A percentile compares a stretch with the other conserved stretches of the same genome.
phyloP scores from a whole-genome alignment of 2,113 vertebrate species.

The Pluvianellus socialis region DNA sequence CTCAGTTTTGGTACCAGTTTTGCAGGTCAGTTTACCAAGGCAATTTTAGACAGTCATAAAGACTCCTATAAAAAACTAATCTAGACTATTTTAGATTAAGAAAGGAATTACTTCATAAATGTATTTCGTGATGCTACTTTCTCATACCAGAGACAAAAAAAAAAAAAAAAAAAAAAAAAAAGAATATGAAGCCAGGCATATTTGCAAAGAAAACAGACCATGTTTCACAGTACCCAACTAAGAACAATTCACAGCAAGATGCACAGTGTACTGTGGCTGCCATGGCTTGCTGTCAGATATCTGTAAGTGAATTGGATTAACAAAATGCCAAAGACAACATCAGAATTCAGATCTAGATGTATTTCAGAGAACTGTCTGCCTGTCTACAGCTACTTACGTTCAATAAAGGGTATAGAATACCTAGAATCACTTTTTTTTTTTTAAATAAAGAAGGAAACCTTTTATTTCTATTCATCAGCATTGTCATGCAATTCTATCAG shows the following conservation, averaged over 20 bases:
- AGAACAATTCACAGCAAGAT: neutral
- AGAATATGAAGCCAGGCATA: neutral
- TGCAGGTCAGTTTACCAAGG: neutral
- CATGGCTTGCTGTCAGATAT: neutral
- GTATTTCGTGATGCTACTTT: neutral
- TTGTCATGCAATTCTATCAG: neutral
- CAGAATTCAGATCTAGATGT: neutral
- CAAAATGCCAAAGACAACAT: neutral
- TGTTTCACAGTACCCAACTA: neutral
- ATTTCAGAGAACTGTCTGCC: neutral
- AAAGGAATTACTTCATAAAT: neutral
- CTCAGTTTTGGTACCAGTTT: neutral
- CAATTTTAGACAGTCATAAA: neutral
- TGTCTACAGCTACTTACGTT: neutral
- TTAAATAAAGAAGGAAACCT: neutral
- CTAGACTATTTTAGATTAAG: neutral
- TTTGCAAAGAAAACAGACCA: neutral
- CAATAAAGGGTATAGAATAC: neutral
- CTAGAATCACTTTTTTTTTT: neutral
- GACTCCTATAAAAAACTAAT: neutral
- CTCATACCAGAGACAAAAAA: rapidly evolving
- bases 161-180: neutral
- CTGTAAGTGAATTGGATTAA: neutral
- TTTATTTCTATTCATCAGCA: neutral
- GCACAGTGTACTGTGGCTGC: neutral